Base-by-base conservation (phyloP, 2,888 invertebrate species). In the Trisateles emortualis region DNA sequence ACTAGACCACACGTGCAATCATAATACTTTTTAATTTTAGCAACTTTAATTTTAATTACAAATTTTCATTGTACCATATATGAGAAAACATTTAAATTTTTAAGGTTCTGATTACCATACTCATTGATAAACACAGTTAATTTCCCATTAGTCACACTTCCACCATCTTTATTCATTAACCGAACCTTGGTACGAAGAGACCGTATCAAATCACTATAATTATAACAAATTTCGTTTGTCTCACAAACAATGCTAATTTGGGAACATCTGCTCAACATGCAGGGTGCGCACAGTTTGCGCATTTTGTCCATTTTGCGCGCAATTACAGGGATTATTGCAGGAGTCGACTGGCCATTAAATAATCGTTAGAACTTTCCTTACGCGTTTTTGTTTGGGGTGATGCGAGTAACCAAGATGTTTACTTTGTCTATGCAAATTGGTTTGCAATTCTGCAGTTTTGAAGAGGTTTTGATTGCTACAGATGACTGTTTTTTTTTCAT, bases 251-350 rank as follows among this genome's bases (percentile, higher is more conserved):
- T 82, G 87, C 79, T 87, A 84, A 87, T 86, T 85, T 80, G 63
- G 79, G 63, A 81, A 76, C 88, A 88, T 87, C 87, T 88, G 88
- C 69, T 90, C 78, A 82, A 86, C 81, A 89, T 89, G 88, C 88
- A 84, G 81, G 53, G 59, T 43, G 77, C 74, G 63, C 74, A n/a
- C n/a, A 67, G 29, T 42, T 42, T 42, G 29, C 41, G 47, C 43
- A 48, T 26, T 54, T 54, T 65, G n/a, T n/a, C n/a, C n/a, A n/a
- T n/a, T n/a, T n/a, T n/a, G n/a, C n/a, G 69, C 71, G 83, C 83
- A 84, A 90, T 90, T 86, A 90, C 83, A 70, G 76, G 81, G 86
- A 90, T 89, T 88, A 89, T 86, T 84, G 82, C 72, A 74, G 68
- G 73, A 77, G 84, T 80, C 81, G 81, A 77, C 76, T 79, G 76